These are phyloP conservation scores for Gallinago media DNA, from an alignment of 2,113 vertebrate species.

Conservation along the genomic window DNA sequence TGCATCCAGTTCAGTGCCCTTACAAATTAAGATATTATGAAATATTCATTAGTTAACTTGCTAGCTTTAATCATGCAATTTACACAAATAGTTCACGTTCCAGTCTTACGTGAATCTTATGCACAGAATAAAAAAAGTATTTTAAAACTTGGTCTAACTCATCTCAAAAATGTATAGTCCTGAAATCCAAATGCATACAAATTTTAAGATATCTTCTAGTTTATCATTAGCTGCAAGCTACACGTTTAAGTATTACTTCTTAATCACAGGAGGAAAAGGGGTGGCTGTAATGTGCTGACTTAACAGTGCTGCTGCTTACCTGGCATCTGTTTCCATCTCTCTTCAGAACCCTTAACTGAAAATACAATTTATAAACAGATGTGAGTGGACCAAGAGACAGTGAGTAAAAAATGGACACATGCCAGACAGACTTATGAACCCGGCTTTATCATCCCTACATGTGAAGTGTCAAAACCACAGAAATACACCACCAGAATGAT, in stretches of 20 bases:
- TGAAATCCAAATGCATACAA: background rate
- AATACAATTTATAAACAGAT: conserved; percentile 30
- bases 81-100: background rate
- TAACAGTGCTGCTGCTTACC: conserved; percentile 24
- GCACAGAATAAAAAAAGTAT: background rate
- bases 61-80: background rate
- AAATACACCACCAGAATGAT: background rate
- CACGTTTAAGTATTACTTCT: background rate
- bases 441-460: background rate
- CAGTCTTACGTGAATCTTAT: accelerated
- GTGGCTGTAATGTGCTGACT: background rate
- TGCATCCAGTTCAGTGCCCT: background rate
- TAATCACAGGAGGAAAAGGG: background rate
- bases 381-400: background rate
- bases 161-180: background rate
- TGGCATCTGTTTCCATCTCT: conserved; percentile 63
- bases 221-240: background rate
- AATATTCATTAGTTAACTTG: background rate
- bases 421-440: background rate
- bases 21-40: background rate
- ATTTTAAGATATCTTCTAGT: background rate
- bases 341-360: conserved; percentile 61
- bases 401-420: background rate
- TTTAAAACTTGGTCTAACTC: background rate
- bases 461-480: background rate